phyloP scores from a whole-genome alignment of 2,113 vertebrate species.

The Eptesicus fuscus region DNA sequence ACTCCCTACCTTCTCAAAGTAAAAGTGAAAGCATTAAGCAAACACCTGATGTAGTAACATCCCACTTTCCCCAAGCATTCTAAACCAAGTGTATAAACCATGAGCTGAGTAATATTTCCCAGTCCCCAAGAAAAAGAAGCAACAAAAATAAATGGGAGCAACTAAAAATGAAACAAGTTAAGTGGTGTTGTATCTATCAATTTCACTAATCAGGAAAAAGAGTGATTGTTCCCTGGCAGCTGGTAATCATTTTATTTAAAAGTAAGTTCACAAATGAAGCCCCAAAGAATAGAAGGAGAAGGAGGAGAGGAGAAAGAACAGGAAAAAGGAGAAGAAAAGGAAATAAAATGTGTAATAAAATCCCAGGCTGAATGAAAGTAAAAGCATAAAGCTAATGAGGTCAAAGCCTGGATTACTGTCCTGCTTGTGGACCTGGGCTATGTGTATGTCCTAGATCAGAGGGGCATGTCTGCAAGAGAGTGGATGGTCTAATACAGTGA shows the following conservation, averaged over 20 bases:
- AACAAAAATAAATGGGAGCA: slow-evolving; percentile 16
- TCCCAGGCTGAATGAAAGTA: neutral
- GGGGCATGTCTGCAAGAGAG: neutral
- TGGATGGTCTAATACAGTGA: neutral
- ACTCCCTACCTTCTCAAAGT: neutral
- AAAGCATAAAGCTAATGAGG: neutral
- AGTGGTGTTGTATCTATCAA: neutral
- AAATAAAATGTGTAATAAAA: neutral
- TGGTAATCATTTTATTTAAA: neutral
- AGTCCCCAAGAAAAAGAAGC: neutral
- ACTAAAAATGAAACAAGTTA: neutral
- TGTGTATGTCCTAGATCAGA: neutral
- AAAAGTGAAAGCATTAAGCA: neutral
- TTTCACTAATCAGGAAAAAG: neutral
- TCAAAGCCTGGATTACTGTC: neutral
- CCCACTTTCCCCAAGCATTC: neutral
- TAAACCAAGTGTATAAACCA: neutral
- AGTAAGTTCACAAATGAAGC: neutral
- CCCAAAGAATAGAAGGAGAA: neutral
- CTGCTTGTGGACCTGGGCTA: neutral
- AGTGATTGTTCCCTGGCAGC: neutral
- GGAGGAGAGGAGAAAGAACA: neutral
- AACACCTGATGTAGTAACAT: neutral
- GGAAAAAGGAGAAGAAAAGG: neutral
- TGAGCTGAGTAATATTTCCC: neutral